Base-by-base conservation (phyloP, 2,797 vertebrate genomes). In the Parauchenoglanis punctatus region DNA sequence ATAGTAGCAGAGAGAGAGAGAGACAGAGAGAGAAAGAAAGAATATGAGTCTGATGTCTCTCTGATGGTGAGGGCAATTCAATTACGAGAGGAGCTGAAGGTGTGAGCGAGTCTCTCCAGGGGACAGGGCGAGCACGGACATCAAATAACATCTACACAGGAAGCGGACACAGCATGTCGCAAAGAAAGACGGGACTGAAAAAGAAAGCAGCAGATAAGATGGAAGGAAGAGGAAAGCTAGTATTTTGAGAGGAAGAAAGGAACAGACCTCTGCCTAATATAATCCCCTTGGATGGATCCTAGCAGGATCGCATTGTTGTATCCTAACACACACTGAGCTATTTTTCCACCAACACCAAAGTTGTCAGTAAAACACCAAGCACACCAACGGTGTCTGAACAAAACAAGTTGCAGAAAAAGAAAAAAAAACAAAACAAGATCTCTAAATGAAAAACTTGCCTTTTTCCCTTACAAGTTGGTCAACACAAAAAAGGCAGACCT, bases 21-120 rank as follows among this genome's bases (percentile, higher is more conserved):
- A 78, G 54, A 72, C 75, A 31, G 52, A 84, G 28, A 70, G 86
- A 82, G 63, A 70, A 18, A 73, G 81, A 83, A 35, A 28, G 7
- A 56, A 35, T 4, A 65, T 5, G 23, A 28, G 54, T 75, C 58
- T 65, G 70, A 83, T 82, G 77, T 87, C 83, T 91, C 80, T 83
- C 76, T 88, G 87, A 85, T 70, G 89, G 80, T 86, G 56, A 90
- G 46, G 63, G 87, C 86, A 91, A 89, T 88, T 90, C 84, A 90
- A 90, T 90, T 90, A 92, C 58, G 40, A 85, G 85, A 68, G 56
- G 56, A 81, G 86, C 58, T 75, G 54, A 44, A 87, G 87, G 86
- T 87, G 81, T 70, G 75, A 72, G 77, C 68, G 49, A 75, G 80
- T 80, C 86, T 88, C 87, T 89, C 73, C 63, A 44, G 81, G 75